phyloP scores from a whole-genome alignment of 2,888 invertebrate species.

The Leucania comma region DNA sequence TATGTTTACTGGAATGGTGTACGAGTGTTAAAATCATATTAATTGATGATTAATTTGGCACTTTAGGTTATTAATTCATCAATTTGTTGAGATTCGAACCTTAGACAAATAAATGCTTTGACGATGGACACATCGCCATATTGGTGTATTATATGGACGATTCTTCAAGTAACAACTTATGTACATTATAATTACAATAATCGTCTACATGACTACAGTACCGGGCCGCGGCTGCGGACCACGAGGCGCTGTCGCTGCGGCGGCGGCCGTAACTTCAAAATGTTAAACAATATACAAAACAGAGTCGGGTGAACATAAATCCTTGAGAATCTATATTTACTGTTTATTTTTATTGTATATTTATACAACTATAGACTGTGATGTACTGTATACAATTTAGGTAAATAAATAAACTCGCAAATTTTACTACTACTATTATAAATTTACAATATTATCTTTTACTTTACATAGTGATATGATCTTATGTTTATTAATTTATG shows the following conservation, averaged over 20 bases:
- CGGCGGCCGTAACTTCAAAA: slow-evolving; percentile 41
- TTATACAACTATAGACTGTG: slow-evolving; percentile 70
- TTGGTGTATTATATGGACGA: slow-evolving; percentile 77
- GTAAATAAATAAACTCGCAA: slow-evolving; percentile 72
- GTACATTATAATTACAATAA: slow-evolving; percentile 87
- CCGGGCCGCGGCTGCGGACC: slow-evolving; percentile 19
- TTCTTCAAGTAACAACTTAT: slow-evolving; percentile 83
- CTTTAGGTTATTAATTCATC: slow-evolving; percentile 74
- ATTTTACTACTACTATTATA: slow-evolving; percentile 67
- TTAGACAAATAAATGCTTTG: slow-evolving; percentile 84
- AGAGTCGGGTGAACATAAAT: slow-evolving; percentile 53
- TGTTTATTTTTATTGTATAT: slow-evolving; percentile 49
- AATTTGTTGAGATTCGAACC: slow-evolving; percentile 84
- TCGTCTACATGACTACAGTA: slow-evolving; percentile 71
- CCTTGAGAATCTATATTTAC: slow-evolving; percentile 48
- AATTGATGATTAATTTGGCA: slow-evolving; percentile 84
- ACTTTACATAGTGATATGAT: slow-evolving; percentile 79
- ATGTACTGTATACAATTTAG: slow-evolving; percentile 71
- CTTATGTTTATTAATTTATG: slow-evolving; percentile 67
- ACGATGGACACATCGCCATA: slow-evolving; percentile 71
- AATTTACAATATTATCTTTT: slow-evolving; percentile 70
- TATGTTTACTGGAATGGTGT: slow-evolving; percentile 87
- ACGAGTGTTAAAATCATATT: slow-evolving; percentile 74
- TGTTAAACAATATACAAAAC: slow-evolving; percentile 52
- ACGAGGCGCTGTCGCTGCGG: not conserved